Evolutionary conservation across 92 coral and sea anemone species (phyloP).

Genomic region (Porites divaricata): DNA sequence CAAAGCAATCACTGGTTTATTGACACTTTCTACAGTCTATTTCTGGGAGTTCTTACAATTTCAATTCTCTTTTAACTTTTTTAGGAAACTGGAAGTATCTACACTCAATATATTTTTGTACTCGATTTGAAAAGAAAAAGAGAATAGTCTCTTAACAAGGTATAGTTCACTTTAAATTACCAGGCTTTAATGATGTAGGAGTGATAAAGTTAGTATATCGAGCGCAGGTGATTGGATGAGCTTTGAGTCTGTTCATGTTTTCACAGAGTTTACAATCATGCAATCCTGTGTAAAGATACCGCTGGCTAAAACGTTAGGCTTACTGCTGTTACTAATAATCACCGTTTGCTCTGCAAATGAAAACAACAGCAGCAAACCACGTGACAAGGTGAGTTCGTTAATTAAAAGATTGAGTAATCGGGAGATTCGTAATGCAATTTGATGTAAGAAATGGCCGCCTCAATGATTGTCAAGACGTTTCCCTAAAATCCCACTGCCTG

Average conservation of each 20-base stretch:
- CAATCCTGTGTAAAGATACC: background rate
- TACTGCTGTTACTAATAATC: background rate
- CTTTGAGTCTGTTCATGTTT: background rate
- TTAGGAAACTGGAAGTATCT: no score
- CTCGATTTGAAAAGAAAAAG: no score
- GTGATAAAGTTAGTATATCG: background rate
- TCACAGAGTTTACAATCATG: background rate
- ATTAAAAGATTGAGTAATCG: background rate
- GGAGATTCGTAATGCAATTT: background rate
- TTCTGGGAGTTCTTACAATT: no score
- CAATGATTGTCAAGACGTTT: no score
- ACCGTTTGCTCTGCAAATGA: conserved; percentile 1
- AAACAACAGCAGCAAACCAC: conserved; percentile 13
- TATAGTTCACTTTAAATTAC: no score
- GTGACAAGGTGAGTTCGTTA: background rate
- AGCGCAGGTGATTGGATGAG: background rate
- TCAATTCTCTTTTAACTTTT: no score
- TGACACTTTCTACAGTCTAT: no score
- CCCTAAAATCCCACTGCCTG: no score
- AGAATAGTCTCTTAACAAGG: no score
- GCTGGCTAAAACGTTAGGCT: background rate
- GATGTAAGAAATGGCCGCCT: background rate
- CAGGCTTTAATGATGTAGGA: no score
- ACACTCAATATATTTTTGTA: no score
- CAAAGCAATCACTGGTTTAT: no score